Conservation (phyloP, 2,113 vertebrate genomes). For the Herpetotheres cachinnans region DNA sequence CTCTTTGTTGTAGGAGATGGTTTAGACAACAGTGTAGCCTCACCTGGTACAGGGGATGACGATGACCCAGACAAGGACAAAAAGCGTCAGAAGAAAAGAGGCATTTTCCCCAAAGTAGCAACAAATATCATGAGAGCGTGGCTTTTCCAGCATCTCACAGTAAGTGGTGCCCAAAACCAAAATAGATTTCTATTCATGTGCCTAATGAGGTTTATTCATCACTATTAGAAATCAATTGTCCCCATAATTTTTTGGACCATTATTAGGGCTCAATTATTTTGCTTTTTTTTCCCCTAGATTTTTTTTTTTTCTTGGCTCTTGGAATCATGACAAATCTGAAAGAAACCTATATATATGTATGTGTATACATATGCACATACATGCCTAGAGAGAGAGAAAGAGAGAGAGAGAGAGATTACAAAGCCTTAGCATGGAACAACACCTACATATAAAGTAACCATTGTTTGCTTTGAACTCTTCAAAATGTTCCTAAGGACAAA, state of each 20-base stretch:
- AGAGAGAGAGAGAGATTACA: background rate
- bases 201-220: background rate
- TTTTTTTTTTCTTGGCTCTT: constrained; percentile 30
- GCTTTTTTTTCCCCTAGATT: background rate
- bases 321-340: constrained; percentile 43
- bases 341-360: background rate
- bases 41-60: constrained; percentile 97
- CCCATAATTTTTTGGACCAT: constrained; percentile 10
- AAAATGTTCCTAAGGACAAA: background rate
- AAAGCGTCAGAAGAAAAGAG: constrained; percentile 98
- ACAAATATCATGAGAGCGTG: constrained; percentile 99
- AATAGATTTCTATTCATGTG: constrained; percentile 32
- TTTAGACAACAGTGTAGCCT: constrained; percentile 99
- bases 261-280: background rate
- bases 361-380: background rate
- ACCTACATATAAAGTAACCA: background rate
- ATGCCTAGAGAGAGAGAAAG: background rate
- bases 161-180: constrained; percentile 76
- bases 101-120: constrained; percentile 99
- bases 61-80: constrained; percentile 99
- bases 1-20: constrained; percentile 86
- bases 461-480: constrained; percentile 5
- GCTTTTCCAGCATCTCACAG: constrained; percentile 99
- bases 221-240: constrained; percentile 8
- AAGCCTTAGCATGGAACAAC: background rate